Percentiles rank a stretch among this genome's conserved stretches.
phyloP scores from a whole-genome alignment of 2,888 invertebrate genomes.

The Morpho deidamia region DNA sequence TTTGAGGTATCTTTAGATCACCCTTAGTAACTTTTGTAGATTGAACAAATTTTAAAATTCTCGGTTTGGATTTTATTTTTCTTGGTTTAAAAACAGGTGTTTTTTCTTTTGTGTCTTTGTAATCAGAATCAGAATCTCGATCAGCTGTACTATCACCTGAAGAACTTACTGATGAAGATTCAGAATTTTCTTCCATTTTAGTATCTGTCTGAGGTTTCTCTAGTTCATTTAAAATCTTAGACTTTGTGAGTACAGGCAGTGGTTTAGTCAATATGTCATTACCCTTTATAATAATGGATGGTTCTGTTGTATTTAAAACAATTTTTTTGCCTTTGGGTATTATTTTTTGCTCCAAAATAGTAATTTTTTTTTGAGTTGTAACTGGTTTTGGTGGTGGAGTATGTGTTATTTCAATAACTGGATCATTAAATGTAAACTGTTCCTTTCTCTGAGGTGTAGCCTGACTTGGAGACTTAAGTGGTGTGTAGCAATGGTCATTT shows the following conservation, averaged over 20 bases:
- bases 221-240: slow-evolving; percentile 42
- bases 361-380: slow-evolving; percentile 66
- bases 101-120: slow-evolving; percentile 68
- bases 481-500: slow-evolving; percentile 90
- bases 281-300: slow-evolving; percentile 56
- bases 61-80: slow-evolving; percentile 55
- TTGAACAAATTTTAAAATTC: slow-evolving; percentile 52
- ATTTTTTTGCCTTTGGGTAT: slow-evolving; percentile 74
- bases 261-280: slow-evolving; percentile 61
- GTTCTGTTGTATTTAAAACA: slow-evolving; percentile 51
- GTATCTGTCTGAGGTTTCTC: slow-evolving; percentile 44
- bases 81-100: slow-evolving; percentile 45
- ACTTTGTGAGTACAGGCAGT: slow-evolving; percentile 46
- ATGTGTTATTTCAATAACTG: slow-evolving; percentile 64
- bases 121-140: slow-evolving; percentile 81
- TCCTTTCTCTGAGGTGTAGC: slow-evolving; percentile 52
- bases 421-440: slow-evolving; percentile 55
- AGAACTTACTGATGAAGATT: slow-evolving; percentile 68
- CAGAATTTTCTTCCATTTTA: slow-evolving; percentile 69
- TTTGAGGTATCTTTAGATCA: slow-evolving; percentile 50
- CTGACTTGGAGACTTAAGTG: slow-evolving; percentile 82
- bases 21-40: slow-evolving; percentile 42
- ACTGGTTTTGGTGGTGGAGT: slow-evolving; percentile 64
- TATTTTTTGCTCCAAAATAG: slow-evolving; percentile 68
- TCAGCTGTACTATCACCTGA: slow-evolving; percentile 78